Evolutionary conservation across 2,113 vertebrate species (phyloP).

Genomic region (Aptenodytes forsteri): DNA sequence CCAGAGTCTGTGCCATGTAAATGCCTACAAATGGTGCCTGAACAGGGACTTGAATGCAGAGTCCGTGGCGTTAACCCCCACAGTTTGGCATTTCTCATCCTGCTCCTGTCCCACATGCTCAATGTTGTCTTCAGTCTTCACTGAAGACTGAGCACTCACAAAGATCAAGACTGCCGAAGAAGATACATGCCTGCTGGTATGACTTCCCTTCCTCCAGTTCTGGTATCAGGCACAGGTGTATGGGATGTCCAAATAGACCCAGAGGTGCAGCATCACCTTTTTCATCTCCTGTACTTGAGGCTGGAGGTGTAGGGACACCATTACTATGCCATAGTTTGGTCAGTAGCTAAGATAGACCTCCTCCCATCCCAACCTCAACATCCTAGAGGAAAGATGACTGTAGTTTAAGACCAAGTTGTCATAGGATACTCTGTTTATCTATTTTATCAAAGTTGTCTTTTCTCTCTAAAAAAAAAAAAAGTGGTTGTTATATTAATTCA

Average conservation of each 20-base stretch:
- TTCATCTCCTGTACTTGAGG: not conserved
- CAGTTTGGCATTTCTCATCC: not conserved
- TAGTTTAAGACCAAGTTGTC: not conserved
- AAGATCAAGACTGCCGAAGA: not conserved
- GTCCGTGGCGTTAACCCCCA: too few relatives aligned
- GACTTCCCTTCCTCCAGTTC: not conserved
- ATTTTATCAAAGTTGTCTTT: not conserved
- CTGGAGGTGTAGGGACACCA: not conserved
- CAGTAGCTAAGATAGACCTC: not conserved
- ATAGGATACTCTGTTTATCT: not conserved
- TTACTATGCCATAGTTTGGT: not conserved
- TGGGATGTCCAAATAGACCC: not conserved
- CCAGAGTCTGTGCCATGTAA: too few relatives aligned
- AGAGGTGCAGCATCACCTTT: not conserved
- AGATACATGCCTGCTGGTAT: not conserved
- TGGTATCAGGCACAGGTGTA: not conserved
- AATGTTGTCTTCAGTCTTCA: not conserved
- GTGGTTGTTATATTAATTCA: not conserved
- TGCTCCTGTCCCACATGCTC: not conserved
- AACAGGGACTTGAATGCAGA: too few relatives aligned
- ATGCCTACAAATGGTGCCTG: too few relatives aligned
- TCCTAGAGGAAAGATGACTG: not conserved
- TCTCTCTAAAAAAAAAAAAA: not conserved
- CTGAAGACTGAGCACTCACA: not conserved
- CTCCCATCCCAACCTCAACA: not conserved